Conservation (phyloP, 2,113 vertebrate species). For the Addax nasomaculatus region DNA sequence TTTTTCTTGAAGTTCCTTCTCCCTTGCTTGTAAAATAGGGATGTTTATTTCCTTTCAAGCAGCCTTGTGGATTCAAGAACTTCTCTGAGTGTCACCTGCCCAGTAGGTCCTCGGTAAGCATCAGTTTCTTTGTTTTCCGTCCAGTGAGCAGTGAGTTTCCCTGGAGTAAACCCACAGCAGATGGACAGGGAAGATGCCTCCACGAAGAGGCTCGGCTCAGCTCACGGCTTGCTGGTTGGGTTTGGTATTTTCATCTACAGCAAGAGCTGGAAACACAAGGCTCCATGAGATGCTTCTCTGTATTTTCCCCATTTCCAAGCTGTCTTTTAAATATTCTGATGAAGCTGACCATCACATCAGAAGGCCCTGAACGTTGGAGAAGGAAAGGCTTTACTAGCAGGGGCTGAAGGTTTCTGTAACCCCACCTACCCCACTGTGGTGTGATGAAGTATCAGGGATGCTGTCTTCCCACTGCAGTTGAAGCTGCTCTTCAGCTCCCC, state of each 20-base stretch:
- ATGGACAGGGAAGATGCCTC: too few relatives aligned
- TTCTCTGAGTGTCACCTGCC: background rate
- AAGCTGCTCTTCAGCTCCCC: background rate
- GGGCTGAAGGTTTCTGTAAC: background rate
- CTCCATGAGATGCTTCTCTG: rapidly evolving
- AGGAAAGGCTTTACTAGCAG: background rate
- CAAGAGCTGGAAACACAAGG: background rate
- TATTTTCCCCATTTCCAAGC: background rate
- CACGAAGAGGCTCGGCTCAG: background rate
- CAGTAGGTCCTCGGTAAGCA: background rate
- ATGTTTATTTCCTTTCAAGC: background rate
- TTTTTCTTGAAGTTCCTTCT: background rate
- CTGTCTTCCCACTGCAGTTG: background rate
- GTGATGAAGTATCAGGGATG: too few relatives aligned
- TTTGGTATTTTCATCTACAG: background rate
- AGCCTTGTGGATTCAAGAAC: background rate
- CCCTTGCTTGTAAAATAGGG: background rate
- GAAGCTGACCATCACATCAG: background rate
- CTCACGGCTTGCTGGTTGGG: rapidly evolving
- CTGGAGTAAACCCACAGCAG: background rate
- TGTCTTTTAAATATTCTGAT: background rate
- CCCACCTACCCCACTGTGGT: rapidly evolving
- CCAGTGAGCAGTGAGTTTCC: background rate
- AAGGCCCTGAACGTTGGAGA: background rate
- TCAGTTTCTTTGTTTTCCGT: background rate